A percentile compares a stretch with the other conserved stretches of the same genome.
Evolutionary conservation across 53 echinoderm and acorn worm species (phyloP).

Genomic region (Crossaster papposus): DNA sequence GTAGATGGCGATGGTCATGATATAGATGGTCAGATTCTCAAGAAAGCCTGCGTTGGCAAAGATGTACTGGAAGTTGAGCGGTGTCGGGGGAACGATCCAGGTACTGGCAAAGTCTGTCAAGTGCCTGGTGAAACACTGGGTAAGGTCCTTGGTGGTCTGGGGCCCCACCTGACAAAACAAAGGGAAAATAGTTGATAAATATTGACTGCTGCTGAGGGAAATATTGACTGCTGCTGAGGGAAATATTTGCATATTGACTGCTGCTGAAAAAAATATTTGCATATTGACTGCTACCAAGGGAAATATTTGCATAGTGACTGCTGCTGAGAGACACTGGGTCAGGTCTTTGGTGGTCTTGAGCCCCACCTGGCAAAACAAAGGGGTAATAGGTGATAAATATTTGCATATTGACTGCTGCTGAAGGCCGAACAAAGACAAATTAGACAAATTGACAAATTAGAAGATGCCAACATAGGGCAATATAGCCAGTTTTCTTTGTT

Average conservation of each 20-base stretch:
- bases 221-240: too few relatives aligned
- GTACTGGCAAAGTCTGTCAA: slow-evolving; percentile 93
- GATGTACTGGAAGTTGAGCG: slow-evolving; percentile 91
- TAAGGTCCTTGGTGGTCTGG: slow-evolving; percentile 48
- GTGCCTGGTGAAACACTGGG: slow-evolving; percentile 81
- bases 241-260: too few relatives aligned
- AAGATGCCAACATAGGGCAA: too few relatives aligned
- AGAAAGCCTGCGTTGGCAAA: slow-evolving; percentile 74
- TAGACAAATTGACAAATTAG: too few relatives aligned
- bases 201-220: slow-evolving; percentile 6
- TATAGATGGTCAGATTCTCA: slow-evolving; percentile 81
- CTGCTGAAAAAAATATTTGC: too few relatives aligned
- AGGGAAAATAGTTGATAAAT: not conserved
- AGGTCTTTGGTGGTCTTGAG: slow-evolving; percentile 38
- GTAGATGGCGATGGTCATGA: slow-evolving; percentile 74
- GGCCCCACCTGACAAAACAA: slow-evolving; percentile 64
- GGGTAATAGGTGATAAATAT: not conserved
- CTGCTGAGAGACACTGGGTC: slow-evolving; percentile 78
- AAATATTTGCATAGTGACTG: slow-evolving; percentile 87
- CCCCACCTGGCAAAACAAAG: slow-evolving; percentile 63
- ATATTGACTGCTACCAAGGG: too few relatives aligned
- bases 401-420: too few relatives aligned
- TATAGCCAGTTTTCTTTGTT: too few relatives aligned
- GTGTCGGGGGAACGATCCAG: slow-evolving; percentile 92
- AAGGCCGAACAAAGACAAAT: too few relatives aligned